A percentile compares a stretch with the other conserved stretches of the same genome.
phyloP scores from a whole-genome alignment of 1,140 invertebrate genomes.

The Centruroides vittatus region DNA sequence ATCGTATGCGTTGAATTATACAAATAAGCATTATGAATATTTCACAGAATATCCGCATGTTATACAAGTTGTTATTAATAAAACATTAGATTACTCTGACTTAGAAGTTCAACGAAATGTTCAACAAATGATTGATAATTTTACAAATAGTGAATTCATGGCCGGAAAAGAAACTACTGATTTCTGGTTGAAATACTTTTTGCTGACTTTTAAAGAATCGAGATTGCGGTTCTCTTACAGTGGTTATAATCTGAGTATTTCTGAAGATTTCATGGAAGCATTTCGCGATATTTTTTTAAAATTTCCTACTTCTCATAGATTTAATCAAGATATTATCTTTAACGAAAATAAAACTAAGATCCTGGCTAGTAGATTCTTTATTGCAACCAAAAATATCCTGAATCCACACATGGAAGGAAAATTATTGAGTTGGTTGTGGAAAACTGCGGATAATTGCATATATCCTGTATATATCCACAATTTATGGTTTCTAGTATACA shows the following conservation, averaged over 20 bases:
- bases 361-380: slow-evolving; percentile 64
- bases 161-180: slow-evolving; percentile 58
- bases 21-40: slow-evolving; percentile 23
- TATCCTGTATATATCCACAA: slow-evolving; percentile 80
- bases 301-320: slow-evolving; percentile 41
- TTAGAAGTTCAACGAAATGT: slow-evolving; percentile 55
- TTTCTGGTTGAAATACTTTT: slow-evolving; percentile 74
- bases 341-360: slow-evolving; percentile 57
- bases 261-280: slow-evolving; percentile 54
- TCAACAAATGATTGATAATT: slow-evolving; percentile 54
- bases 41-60: slow-evolving; percentile 80
- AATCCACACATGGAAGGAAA: slow-evolving; percentile 79
- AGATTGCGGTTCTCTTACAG: slow-evolving; percentile 42
- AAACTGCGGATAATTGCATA: slow-evolving; percentile 57
- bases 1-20: too few relatives aligned
- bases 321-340: slow-evolving; percentile 69
- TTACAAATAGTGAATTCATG: slow-evolving; percentile 69
- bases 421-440: slow-evolving; percentile 63
- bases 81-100: slow-evolving; percentile 71
- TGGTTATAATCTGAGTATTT: slow-evolving; percentile 57
- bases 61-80: slow-evolving; percentile 69
- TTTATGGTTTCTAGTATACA: slow-evolving; percentile 87
- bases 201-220: slow-evolving; percentile 56
- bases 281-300: slow-evolving; percentile 43
- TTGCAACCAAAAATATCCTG: slow-evolving; percentile 76